Evolutionary conservation across 2,113 vertebrate genomes (phyloP).

Genomic region (Ctenodactylus gundi): DNA sequence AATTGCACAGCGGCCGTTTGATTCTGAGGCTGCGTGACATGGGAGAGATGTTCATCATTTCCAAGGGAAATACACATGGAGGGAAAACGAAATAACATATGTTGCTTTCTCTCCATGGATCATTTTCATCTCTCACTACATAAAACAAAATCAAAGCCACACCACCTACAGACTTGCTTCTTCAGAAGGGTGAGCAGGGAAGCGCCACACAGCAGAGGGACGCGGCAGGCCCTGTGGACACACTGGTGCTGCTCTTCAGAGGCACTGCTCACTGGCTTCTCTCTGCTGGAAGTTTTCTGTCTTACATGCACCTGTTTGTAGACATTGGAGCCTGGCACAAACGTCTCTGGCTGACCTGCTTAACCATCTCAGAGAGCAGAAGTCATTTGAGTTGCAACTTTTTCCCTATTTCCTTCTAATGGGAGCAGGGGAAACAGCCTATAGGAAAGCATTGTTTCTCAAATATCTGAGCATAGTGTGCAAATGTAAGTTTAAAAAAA

Average conservation of each 20-base stretch:
- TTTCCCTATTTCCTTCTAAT: neutral
- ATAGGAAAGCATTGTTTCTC: neutral
- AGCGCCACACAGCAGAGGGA: neutral
- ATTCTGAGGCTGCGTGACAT: neutral
- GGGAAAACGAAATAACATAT: neutral
- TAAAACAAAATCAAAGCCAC: slow-evolving; percentile 17
- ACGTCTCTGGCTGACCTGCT: neutral
- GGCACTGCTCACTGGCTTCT: neutral
- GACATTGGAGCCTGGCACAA: neutral
- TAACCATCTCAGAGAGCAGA: neutral
- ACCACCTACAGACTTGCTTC: neutral
- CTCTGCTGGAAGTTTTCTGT: neutral
- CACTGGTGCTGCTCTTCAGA: neutral
- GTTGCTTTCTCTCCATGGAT: slow-evolving; percentile 17
- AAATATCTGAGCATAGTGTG: neutral
- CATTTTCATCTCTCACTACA: slow-evolving; percentile 35
- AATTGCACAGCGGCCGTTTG: slow-evolving; percentile 20
- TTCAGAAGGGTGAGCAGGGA: neutral
- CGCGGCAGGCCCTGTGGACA: neutral
- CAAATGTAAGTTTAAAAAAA: neutral
- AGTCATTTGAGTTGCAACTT: neutral
- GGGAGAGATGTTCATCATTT: slow-evolving; percentile 1
- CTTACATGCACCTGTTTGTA: neutral
- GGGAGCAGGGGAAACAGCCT: neutral
- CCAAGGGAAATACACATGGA: slow-evolving; percentile 15